Evolutionary conservation across 1,140 invertebrate genomes (phyloP).

Genomic region (Drosophila sp.): DNA sequence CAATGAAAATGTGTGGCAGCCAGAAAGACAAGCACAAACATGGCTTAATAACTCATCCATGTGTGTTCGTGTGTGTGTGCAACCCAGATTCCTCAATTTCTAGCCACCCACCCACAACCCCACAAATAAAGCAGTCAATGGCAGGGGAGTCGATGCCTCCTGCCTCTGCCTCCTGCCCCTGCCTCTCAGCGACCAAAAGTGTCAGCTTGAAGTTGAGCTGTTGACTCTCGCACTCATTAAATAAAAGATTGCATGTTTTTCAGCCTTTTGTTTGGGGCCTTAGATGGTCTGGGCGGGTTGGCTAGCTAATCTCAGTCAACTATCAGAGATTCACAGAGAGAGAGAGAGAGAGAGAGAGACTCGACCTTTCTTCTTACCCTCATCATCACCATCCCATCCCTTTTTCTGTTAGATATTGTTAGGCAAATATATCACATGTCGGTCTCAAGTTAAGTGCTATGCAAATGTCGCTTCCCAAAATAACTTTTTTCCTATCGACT

Average conservation of each 20-base stretch:
- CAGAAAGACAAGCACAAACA: slow-evolving; percentile 73
- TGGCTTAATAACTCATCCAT: slow-evolving; percentile 77
- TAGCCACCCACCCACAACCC: not conserved
- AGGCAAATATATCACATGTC: slow-evolving; percentile 21
- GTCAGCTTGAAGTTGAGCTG: slow-evolving; percentile 79
- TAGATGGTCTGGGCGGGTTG: slow-evolving; percentile 9
- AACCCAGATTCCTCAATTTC: slow-evolving; percentile 41
- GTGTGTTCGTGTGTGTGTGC: slow-evolving; percentile 28
- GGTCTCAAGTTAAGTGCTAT: slow-evolving; percentile 50
- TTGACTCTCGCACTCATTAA: slow-evolving; percentile 79
- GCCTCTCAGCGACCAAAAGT: slow-evolving; percentile 49
- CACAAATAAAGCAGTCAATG: slow-evolving; percentile 28
- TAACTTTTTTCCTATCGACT: slow-evolving; percentile 57
- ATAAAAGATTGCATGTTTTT: slow-evolving; percentile 79
- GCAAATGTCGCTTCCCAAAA: slow-evolving; percentile 47
- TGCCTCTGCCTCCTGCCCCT: no score
- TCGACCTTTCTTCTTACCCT: not conserved
- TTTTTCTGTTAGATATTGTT: slow-evolving; percentile 9
- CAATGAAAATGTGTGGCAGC: slow-evolving; percentile 74
- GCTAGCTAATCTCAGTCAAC: slow-evolving; percentile 53
- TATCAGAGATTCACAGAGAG: not conserved
- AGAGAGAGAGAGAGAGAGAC: not conserved
- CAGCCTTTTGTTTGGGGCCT: slow-evolving; percentile 66
- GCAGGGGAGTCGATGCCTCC: slow-evolving; percentile 31
- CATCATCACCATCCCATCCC: slow-evolving; percentile 7